Evolutionary conservation across 2,113 vertebrate species (phyloP).

Genomic region (Nyctereutes procyonoides): DNA sequence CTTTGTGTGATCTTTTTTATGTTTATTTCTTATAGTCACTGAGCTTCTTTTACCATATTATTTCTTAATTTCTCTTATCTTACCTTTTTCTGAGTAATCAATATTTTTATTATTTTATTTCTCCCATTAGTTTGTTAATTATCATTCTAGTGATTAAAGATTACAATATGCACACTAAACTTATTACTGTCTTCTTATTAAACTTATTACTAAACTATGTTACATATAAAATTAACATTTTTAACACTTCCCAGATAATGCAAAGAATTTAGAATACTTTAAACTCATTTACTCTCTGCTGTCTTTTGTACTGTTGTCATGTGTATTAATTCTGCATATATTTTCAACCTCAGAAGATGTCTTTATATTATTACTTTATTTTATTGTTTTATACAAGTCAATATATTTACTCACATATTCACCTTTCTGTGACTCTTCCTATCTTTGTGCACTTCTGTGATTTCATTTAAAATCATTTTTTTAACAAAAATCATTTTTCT

Average conservation of each 20-base stretch:
- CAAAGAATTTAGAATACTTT: background rate
- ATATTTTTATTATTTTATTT: conserved; percentile 6
- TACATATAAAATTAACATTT: background rate
- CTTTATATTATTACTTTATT: background rate
- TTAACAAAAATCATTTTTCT: background rate
- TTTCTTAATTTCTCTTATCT: conserved; percentile 16
- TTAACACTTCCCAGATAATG: background rate
- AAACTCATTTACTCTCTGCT: background rate
- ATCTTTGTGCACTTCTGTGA: background rate
- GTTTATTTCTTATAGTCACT: background rate
- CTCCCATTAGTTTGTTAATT: background rate
- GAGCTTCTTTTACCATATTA: background rate
- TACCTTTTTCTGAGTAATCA: background rate
- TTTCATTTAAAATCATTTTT: conserved; percentile 42
- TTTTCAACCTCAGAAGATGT: background rate
- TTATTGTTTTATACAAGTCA: background rate
- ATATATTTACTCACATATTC: background rate
- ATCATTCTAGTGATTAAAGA: background rate
- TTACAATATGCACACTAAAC: background rate
- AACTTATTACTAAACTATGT: no score
- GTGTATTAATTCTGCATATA: background rate
- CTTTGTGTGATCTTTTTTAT: background rate
- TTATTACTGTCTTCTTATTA: background rate
- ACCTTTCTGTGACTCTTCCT: background rate
- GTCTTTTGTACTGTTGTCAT: background rate